Base-by-base conservation (phyloP, 2,888 invertebrate species). In the Selenia dentaria region DNA sequence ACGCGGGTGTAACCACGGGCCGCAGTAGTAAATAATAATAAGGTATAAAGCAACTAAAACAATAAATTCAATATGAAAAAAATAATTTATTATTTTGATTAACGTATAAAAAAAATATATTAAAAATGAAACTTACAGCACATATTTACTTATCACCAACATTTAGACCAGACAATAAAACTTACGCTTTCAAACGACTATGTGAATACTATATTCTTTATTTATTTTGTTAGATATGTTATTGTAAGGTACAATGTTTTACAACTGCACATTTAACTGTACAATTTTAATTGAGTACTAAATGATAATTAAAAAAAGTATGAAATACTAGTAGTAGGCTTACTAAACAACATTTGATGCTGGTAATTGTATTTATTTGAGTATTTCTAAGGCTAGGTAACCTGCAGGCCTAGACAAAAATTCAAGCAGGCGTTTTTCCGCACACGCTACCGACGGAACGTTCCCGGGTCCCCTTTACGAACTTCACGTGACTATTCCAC, bases 61-160 rank as follows among this genome's bases (percentile, higher is more conserved):
- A 62, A 54, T 37, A 41, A 40, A 36, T n/a, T 73, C 74, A 74
- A 75, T 77, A 70, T 72, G 73, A 76, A 74, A 75, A 73, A 74
- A 76, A 68, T 54, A 64, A 70, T 75, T 71, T 72, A 73, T 70
- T 74, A 57, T 61, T 60, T 39, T 57, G 64, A 70, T 65, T 70
- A 66, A 62, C 54, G 66, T 72, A 72, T 62, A 73, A 74, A 75
- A 65, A 53, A 59, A 62, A 62, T 64, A 62, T 62, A 51, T 64
- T 51, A 59, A 59, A 61, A 62, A 64, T 64, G 66, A 54, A 70
- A 66, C 64, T 68, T 68, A 65, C 52, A 54, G 70, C 62, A 66
- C 3, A 31, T 13, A 33, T 25, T 9, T 25, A 29, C 31, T 24
- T 62, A 61, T 61, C 57, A 59, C 57, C 54, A 28, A 56, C 44